These are phyloP conservation scores for Helogale parvula DNA, from an alignment of 2,113 vertebrate species.

Conservation along the genomic window DNA sequence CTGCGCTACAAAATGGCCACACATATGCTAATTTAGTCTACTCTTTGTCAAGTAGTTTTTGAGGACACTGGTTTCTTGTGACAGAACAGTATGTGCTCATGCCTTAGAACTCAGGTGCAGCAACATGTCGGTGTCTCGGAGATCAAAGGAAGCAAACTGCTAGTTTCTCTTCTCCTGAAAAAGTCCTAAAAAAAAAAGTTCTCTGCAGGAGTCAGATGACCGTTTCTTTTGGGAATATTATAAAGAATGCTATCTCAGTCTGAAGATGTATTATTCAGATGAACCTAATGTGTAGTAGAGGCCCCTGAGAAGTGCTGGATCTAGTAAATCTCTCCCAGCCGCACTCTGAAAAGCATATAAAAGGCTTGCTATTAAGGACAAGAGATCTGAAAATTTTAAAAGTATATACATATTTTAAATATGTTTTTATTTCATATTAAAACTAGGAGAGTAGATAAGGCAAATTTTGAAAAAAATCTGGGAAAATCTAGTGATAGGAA, in stretches of 20 bases:
- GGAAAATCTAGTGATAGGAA: background rate
- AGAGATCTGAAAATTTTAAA: constrained; percentile 29
- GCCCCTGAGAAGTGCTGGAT: background rate
- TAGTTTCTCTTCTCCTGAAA: constrained; percentile 42
- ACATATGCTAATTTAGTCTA: constrained; percentile 50
- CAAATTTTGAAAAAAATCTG: background rate
- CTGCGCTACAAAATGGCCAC: constrained; percentile 35
- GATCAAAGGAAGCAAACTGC: constrained; percentile 34
- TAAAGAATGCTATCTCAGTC: background rate
- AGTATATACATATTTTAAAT: background rate
- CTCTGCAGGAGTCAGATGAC: background rate
- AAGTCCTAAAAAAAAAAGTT: background rate
- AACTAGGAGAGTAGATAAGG: background rate
- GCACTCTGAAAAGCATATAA: background rate
- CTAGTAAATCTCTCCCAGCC: background rate
- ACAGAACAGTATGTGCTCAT: constrained; percentile 52
- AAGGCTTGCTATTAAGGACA: constrained; percentile 15
- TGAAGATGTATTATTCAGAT: constrained; percentile 34
- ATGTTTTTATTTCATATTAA: constrained; percentile 27
- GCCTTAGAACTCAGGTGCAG: constrained; percentile 17
- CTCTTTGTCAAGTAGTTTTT: constrained; percentile 32
- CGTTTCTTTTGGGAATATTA: constrained; percentile 24
- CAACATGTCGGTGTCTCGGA: background rate
- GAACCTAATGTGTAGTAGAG: background rate
- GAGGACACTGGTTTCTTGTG: constrained; percentile 56